These are phyloP conservation scores for Anhinga rufa DNA, from an alignment of 2,113 vertebrate species.

Conservation along the genomic window DNA sequence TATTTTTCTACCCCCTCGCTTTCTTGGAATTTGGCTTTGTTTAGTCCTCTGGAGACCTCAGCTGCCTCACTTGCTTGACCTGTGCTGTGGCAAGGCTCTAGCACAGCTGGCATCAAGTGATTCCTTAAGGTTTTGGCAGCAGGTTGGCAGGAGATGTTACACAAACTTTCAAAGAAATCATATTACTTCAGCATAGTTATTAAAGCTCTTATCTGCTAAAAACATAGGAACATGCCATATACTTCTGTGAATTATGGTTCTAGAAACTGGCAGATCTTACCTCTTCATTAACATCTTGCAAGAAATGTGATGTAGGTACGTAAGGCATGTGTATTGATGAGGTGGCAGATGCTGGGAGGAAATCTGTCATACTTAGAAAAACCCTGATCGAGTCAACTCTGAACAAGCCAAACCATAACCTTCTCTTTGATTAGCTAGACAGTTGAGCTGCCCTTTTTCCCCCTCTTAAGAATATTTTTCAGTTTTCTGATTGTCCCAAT, in stretches of 20 bases:
- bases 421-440: not conserved
- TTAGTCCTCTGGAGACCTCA: not conserved
- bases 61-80: not conserved
- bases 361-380: not conserved
- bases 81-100: not conserved
- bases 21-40: not conserved
- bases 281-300: not conserved
- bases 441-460: not conserved
- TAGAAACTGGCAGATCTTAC: not conserved
- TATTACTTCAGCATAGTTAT: not conserved
- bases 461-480: not conserved
- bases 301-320: not conserved
- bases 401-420: not conserved
- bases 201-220: not conserved
- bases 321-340: rapidly evolving
- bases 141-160: not conserved
- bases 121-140: not conserved
- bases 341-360: not conserved
- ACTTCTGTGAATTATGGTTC: not conserved
- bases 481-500: not conserved
- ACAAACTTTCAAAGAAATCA: not conserved
- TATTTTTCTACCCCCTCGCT: not conserved
- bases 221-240: not conserved
- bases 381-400: not conserved
- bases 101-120: not conserved